phyloP scores from a whole-genome alignment of 2,113 vertebrate species.

The Scalopus aquaticus region DNA sequence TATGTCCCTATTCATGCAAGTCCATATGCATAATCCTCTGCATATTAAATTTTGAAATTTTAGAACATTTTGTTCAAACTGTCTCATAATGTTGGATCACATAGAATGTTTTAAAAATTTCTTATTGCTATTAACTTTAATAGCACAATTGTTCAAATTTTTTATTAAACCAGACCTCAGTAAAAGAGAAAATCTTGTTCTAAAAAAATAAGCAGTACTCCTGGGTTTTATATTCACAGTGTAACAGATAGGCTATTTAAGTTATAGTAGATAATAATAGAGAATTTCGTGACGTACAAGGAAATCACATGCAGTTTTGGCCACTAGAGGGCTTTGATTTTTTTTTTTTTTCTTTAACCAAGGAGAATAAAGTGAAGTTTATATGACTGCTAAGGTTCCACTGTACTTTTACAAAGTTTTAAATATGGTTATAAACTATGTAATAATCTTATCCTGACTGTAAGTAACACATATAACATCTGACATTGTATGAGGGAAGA shows the following conservation, averaged over 20 bases:
- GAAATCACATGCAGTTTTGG: neutral
- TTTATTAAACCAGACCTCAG: neutral
- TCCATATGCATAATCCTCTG: neutral
- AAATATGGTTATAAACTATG: neutral
- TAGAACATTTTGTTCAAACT: neutral
- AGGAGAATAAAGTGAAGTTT: neutral
- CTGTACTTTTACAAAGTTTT: neutral
- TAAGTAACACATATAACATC: neutral
- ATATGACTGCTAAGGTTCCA: neutral
- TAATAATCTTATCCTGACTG: neutral
- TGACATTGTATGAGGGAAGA: neutral
- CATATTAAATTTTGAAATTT: slow-evolving; percentile 1
- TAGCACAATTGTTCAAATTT: neutral
- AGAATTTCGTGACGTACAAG: neutral
- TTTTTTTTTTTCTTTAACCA: neutral
- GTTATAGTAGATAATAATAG: neutral
- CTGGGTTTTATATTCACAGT: neutral
- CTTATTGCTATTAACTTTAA: neutral
- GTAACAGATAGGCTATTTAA: neutral
- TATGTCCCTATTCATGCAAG: neutral
- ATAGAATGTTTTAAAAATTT: neutral
- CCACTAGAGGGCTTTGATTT: neutral
- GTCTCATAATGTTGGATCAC: neutral
- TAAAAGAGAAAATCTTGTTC: neutral
- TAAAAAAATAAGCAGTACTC: neutral